A percentile compares a stretch with the other conserved stretches of the same genome.
phyloP scores from a whole-genome alignment of 1,140 invertebrate genomes.

The Acromyrmex charruanus region DNA sequence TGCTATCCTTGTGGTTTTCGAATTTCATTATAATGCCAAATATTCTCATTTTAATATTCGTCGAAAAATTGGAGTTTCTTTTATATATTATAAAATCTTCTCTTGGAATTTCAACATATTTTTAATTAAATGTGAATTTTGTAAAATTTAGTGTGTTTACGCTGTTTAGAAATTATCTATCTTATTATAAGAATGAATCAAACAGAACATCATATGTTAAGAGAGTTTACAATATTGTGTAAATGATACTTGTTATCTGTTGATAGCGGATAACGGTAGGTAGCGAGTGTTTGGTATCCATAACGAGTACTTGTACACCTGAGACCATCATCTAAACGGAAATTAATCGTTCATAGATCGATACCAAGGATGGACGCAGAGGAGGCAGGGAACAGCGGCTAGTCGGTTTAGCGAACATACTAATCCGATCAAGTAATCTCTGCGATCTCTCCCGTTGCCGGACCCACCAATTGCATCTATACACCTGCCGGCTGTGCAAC shows the following conservation, averaged over 20 bases:
- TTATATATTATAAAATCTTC: background rate
- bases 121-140: background rate
- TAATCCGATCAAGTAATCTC: conserved; percentile 77
- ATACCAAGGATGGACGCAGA: conserved; percentile 17
- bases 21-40: conserved; percentile 31
- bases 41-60: conserved; percentile 34
- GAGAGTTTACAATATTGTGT: background rate
- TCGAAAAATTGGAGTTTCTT: background rate
- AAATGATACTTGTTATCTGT: conserved; percentile 31
- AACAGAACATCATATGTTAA: background rate
- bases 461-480: conserved; percentile 67
- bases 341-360: conserved; percentile 77
- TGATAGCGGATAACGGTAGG: conserved; percentile 12
- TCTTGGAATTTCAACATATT: background rate
- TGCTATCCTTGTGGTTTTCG: background rate
- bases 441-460: conserved; percentile 66
- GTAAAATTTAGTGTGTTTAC: background rate
- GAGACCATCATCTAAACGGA: conserved; percentile 72
- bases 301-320: conserved; percentile 59
- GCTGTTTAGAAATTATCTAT: background rate
- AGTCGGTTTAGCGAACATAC: conserved; percentile 68
- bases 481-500: conserved; percentile 65
- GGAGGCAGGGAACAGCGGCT: conserved; percentile 44
- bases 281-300: conserved; percentile 59
- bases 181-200: background rate